phyloP scores from a whole-genome alignment of 2,888 invertebrate species.

The Drosophila tanythrix region DNA sequence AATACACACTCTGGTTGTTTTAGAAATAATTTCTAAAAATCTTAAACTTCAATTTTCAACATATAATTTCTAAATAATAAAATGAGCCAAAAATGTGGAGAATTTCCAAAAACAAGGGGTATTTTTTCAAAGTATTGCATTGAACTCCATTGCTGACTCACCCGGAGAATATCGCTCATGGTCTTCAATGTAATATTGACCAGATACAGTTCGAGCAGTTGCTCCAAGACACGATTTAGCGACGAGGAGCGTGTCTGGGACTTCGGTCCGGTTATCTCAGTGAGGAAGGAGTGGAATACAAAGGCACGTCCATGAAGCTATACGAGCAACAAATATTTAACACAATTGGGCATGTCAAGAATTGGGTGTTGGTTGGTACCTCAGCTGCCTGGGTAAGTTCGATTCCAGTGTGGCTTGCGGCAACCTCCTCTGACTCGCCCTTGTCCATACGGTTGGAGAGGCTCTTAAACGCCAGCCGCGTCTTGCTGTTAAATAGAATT shows the following conservation, averaged over 20 bases:
- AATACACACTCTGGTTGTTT: background rate
- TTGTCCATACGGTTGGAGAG: conserved; percentile 88
- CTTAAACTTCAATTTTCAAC: no score
- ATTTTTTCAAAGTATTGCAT: background rate
- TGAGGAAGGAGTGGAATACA: conserved; percentile 90
- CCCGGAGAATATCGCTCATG: conserved; percentile 91
- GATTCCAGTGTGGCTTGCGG: conserved; percentile 94
- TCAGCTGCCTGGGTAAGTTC: conserved; percentile 93
- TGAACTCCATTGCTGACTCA: conserved; percentile 83
- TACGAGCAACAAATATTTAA: background rate
- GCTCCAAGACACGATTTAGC: conserved; percentile 88
- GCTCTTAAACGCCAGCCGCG: conserved; percentile 88
- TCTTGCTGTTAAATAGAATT: conserved; percentile 86
- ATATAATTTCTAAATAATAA: no score
- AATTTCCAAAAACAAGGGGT: background rate
- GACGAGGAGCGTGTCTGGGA: conserved; percentile 86
- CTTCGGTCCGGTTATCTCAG: conserved; percentile 88
- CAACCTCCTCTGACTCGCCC: conserved; percentile 90
- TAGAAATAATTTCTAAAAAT: no score
- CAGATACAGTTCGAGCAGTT: conserved; percentile 91
- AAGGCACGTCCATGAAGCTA: conserved; percentile 94
- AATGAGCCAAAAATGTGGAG: no score
- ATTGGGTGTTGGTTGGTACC: conserved; percentile 85
- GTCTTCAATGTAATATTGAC: conserved; percentile 90
- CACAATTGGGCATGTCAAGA: background rate